phyloP scores from a whole-genome alignment of 2,888 invertebrate genomes.

The Siphonodentalium dalli region DNA sequence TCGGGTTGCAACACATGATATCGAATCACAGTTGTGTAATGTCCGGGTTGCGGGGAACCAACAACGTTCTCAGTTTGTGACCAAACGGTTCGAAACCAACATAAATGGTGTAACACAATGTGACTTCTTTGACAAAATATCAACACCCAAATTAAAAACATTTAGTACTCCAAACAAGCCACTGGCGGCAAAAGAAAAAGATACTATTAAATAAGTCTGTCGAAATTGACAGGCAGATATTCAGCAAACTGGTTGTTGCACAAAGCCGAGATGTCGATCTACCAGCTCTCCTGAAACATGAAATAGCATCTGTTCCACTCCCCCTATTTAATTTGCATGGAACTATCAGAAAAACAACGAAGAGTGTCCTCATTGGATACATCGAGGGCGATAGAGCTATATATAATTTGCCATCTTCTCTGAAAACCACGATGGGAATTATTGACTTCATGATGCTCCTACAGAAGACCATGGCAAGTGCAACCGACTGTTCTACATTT shows the following conservation, averaged over 20 bases:
- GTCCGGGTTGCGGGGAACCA: neutral
- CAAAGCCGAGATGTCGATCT: conserved; percentile 5
- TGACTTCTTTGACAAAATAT: conserved; percentile 5
- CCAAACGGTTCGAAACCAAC: neutral
- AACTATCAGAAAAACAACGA: too few species aligned
- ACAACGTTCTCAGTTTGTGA: neutral
- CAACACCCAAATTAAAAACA: neutral
- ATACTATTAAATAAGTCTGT: conserved; percentile 1
- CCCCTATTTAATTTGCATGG: conserved; percentile 6
- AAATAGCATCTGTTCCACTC: conserved; percentile 6
- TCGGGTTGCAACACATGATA: conserved; percentile 1
- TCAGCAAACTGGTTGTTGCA: conserved; percentile 5
- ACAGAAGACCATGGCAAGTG: too few species aligned
- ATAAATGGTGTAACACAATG: too few species aligned
- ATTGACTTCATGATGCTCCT: too few species aligned
- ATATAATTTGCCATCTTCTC: too few species aligned
- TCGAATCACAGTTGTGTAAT: neutral
- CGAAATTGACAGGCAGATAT: conserved; percentile 10
- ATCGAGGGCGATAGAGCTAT: too few species aligned
- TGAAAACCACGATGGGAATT: too few species aligned
- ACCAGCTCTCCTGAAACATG: neutral
- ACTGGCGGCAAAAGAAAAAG: neutral
- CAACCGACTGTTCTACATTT: too few species aligned
- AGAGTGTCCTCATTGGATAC: too few species aligned
- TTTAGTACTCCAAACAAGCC: neutral